Base-by-base conservation (phyloP, 1,140 invertebrate species). In the Mycetomoellerius zeteki region DNA sequence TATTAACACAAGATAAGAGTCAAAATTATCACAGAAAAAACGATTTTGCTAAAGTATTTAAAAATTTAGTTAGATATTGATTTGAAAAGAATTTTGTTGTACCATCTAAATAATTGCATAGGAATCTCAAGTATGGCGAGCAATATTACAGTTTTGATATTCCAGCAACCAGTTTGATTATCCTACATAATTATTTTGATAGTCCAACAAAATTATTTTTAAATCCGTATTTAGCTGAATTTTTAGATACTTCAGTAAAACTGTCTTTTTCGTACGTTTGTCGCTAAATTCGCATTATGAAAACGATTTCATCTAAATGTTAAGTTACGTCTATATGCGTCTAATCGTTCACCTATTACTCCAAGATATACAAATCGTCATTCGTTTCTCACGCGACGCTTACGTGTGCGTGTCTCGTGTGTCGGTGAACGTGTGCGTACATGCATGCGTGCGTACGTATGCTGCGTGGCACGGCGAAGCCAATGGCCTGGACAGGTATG, bases 401-500 rank as follows among this genome's bases (percentile, higher is more conserved):
- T 14, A 54, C 21, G 24, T 47, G 60, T 16, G 47, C n/a, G 16
- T 16, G 16, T 43, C 27, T 52, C 27, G 24, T 1, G 10, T 4
- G 19, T 43, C 24, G 37, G 27, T 52, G 27, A 14, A 50, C 65
- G 14, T 19, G n/a, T 76, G n/a, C n/a, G 73, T 54, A 8, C 43
- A 50, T 33, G 33, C 33, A 33, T 76, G 33, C n/a, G 73, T 37
- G 33, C 33, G 7, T 37, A 37, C 33, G 7, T 47, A 30, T n/a
- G n/a, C 2, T 21, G 80, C 33, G 37, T 24, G 52, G 19, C 43
- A 33, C 47, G 73, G 21, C 24, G 43, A 27, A 47, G 77, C 50
- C 77, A 86, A 71, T 82, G 65, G 65, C 77, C 85, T 82, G 54
- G 12, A 71, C 77, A 86, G 65, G 77, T 82, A 82, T 86, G 77